Base-by-base conservation (phyloP, 2,888 invertebrate species). In the Corbicula japonica region DNA sequence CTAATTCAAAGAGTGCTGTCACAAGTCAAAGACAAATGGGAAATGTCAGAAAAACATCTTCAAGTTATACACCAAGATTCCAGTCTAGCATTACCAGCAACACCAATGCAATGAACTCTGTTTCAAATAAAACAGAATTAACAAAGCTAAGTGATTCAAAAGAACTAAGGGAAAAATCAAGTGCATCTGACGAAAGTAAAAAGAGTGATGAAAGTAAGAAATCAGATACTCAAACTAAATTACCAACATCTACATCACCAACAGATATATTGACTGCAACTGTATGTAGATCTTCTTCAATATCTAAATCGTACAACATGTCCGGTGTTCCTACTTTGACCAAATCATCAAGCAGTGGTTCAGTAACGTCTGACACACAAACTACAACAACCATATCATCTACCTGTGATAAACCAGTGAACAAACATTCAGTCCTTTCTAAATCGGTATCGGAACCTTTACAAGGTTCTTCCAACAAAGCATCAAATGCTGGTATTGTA, bases 261-360 rank as follows among this genome's bases (percentile, higher is more conserved):
- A 79, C 79, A 48, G 83, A 83, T 38, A 44, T 77, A 44, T 74
- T 77, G 21, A 23, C 76, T n/a, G 18, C 74, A 18, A 46, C 78
- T 26, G 80, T 83, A 1, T 61, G 70, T 54, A 60, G 61, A 21
- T 65, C 80, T 28, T 60, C 75, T 26, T 83, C 83, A 5, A 62
- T 80, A 61, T 58, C 61, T 15, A 83, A 83, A 66, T 83, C 83
- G 50, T 83, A 83, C 66, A 83, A 83, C 41, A 83, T 83, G 83
- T 63, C 78, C 21, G 62, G 62, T 28, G 34, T 44, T 38, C 60
- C 54, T 12, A 60, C 63, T 15, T 41, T 56, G 18, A 1, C 58
- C 10, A 74, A 66, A 54, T 70, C 62, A 28, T 50, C 68, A n/a
- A 69, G 58, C 30, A 69, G 61, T 63, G 52, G 62, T 54, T 72